These are phyloP conservation scores for Amblyraja radiata DNA, from an alignment of 2,797 vertebrate genomes.

Conservation along the genomic window DNA sequence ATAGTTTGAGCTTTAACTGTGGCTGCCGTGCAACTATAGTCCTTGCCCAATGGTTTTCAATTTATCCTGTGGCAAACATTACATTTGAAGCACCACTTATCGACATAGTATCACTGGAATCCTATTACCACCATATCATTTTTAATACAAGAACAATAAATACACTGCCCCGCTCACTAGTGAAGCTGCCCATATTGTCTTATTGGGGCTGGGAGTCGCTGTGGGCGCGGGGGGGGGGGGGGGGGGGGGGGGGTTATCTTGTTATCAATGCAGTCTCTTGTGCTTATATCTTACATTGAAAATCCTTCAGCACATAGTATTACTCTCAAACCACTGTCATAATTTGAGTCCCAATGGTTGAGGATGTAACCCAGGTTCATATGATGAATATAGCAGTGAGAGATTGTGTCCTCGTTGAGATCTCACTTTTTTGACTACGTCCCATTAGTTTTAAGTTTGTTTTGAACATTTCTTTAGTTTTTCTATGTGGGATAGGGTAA, in stretches of 20 bases:
- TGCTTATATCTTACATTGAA: background rate
- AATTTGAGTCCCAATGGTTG: background rate
- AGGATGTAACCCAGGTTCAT: background rate
- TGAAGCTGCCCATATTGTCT: no score
- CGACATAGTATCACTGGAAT: background rate
- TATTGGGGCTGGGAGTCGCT: no score
- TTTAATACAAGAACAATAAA: no score
- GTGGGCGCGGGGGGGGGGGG: no score
- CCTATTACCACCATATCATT: background rate
- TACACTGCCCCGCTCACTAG: background rate
- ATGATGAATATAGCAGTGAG: background rate
- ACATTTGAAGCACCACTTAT: background rate
- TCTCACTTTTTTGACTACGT: no score
- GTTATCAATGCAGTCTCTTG: background rate
- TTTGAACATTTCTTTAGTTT: no score
- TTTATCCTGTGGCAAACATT: background rate
- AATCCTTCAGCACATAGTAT: background rate
- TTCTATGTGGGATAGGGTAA: no score
- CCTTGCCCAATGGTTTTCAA: background rate
- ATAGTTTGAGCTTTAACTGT: background rate
- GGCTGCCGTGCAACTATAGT: background rate
- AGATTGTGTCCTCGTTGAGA: background rate
- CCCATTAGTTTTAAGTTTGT: no score
- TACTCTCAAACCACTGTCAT: background rate
- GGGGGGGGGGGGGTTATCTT: no score